phyloP scores from a whole-genome alignment of 2,113 vertebrate genomes.

The Myiozetetes cayanensis region DNA sequence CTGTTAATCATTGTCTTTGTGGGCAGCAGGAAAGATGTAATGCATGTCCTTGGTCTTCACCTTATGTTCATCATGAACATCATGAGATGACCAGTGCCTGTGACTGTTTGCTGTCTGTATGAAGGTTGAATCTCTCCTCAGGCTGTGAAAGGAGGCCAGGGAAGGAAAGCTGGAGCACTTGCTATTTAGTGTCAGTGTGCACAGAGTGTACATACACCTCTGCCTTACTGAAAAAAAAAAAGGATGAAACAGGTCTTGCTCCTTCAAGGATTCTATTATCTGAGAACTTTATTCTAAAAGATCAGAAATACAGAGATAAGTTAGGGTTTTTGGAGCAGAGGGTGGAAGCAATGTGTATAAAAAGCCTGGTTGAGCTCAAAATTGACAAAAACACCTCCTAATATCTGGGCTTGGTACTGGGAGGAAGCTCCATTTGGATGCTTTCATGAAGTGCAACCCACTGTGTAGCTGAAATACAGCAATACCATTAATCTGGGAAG shows the following conservation, averaged over 20 bases:
- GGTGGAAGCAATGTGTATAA: not conserved
- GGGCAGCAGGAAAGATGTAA: rapidly evolving
- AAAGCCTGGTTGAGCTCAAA: not conserved
- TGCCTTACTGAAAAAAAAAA: not conserved
- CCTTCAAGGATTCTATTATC: not conserved
- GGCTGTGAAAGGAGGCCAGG: not conserved
- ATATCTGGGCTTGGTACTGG: not conserved
- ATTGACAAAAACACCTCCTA: not conserved
- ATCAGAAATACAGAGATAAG: not conserved
- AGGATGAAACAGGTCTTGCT: not conserved
- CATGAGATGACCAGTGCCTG: not conserved
- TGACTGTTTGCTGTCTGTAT: not conserved
- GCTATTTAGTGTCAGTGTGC: not conserved
- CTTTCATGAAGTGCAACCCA: not conserved
- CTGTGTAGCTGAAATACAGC: not conserved
- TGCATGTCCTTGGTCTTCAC: rapidly evolving
- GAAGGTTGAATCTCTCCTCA: not conserved
- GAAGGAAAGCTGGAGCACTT: not conserved
- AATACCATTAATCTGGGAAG: not conserved
- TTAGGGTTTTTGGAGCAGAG: not conserved
- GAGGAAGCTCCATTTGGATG: not conserved
- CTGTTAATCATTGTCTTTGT: not conserved
- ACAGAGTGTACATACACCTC: not conserved
- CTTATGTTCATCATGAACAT: not conserved
- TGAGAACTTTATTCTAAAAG: not conserved